Base-by-base conservation (phyloP, 2,113 vertebrate species). In the Paraplagusia blochii region DNA sequence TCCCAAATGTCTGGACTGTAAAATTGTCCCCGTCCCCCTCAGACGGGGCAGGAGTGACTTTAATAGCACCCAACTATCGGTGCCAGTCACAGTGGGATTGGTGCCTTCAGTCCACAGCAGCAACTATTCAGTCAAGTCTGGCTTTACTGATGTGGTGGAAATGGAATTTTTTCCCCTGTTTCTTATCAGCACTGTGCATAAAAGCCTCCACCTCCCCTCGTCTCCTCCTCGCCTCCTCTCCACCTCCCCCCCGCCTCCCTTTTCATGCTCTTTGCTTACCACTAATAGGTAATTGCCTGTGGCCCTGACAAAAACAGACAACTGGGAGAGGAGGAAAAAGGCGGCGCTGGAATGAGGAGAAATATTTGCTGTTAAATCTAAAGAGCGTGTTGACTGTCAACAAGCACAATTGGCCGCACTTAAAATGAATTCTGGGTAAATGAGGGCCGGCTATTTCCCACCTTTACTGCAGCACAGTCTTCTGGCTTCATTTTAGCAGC, bases 171-270 rank as follows among this genome's bases (percentile, higher is more conserved):
- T 61, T 67, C 29, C 10, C 64, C 63, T 35, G 35, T 70, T 72
- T 58, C 88, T 90, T 88, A 88, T 89, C 86, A 82, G 74, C 61
- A 1, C 19, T 63, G 34, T 52, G 62, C 86, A 91, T 78, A 88
- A 88, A 88, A 81, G 53, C 74, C 65, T 64, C 65, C 18, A 64
- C 73, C 83, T 61, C 40, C 58, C n/a, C n/a, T n/a, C n/a, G n/a
- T n/a, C n/a, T n/a, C n/a, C n/a, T n/a, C n/a, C n/a, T n/a, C n/a
- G n/a, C n/a, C n/a, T n/a, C n/a, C n/a, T n/a, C n/a, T n/a, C n/a
- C n/a, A n/a, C n/a, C n/a, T n/a, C n/a, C n/a, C 51, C 22, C 29
- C 22, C 22, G 54, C 56, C 74, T 69, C 55, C 49, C 60, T 78
- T 71, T 69, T 53, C 11, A 52, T 19, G 60, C 66, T 58, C 58